Percentiles rank a stretch among this genome's conserved stretches.
These are phyloP conservation scores for Sipha maydis DNA, from an alignment of 2,888 invertebrate species.

Conservation along the genomic window DNA sequence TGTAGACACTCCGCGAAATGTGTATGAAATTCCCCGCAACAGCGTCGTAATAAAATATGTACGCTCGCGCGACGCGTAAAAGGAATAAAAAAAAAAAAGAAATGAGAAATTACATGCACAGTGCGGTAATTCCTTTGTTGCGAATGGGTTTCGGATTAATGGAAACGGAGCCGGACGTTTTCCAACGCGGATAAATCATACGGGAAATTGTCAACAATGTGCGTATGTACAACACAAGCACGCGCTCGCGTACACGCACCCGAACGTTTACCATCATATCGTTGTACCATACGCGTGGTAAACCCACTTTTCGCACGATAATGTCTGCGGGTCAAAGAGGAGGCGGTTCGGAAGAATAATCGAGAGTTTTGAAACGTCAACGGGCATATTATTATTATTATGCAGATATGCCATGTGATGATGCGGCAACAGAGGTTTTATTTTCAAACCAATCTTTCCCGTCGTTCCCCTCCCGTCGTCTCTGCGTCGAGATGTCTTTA, in stretches of 20 bases:
- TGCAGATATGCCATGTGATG: too few species aligned
- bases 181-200: not conserved
- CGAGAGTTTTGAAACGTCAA: not conserved
- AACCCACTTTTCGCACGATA: not conserved
- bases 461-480: not conserved
- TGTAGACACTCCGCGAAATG: not conserved
- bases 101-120: not conserved
- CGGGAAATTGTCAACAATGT: not conserved
- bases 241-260: not conserved
- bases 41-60: not conserved
- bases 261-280: not conserved
- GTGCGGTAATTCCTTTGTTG: not conserved
- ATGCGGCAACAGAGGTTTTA: not conserved
- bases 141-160: constrained; percentile 2
- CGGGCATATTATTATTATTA: not conserved
- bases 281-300: not conserved
- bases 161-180: not conserved
- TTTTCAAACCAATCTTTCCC: too few species aligned
- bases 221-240: not conserved
- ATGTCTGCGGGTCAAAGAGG: not conserved
- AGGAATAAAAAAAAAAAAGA: not conserved
- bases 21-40: not conserved
- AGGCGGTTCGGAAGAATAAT: not conserved
- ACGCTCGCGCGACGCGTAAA: not conserved
- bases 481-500: not conserved